Evolutionary conservation across 2,888 invertebrate genomes (phyloP).

Genomic region (Megaustenia siamemsis): DNA sequence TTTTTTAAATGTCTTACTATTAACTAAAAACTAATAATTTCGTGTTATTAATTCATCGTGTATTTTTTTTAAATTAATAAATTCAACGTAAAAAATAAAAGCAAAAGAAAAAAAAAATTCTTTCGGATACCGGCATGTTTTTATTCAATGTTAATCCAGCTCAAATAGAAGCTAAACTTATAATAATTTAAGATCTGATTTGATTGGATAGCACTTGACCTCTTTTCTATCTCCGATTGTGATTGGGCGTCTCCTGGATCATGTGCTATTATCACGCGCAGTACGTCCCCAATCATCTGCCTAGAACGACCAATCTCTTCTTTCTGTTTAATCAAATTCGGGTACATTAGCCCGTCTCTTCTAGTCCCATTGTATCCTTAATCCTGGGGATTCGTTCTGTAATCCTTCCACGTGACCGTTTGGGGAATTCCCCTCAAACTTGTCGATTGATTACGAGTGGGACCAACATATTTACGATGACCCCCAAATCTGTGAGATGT

Average conservation of each 20-base stretch:
- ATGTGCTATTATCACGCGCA: slow-evolving; percentile 28
- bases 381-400: neutral
- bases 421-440: neutral
- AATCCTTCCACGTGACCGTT: slow-evolving; percentile 32
- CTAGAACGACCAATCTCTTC: neutral
- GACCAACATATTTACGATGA: slow-evolving; percentile 10
- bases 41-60: neutral
- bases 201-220: neutral
- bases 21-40: neutral
- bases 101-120: neutral
- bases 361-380: slow-evolving; percentile 9
- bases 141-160: neutral
- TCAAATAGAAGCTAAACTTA: neutral
- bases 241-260: slow-evolving; percentile 28
- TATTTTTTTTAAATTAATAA: neutral
- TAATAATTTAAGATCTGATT: neutral
- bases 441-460: neutral
- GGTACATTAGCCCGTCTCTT: neutral
- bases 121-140: neutral
- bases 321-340: slow-evolving; percentile 43
- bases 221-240: slow-evolving; percentile 8
- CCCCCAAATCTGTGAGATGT: slow-evolving; percentile 10
- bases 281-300: neutral
- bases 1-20: neutral
- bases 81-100: neutral